These are phyloP conservation scores for Sericinus montela DNA, from an alignment of 2,888 invertebrate genomes.

Conservation along the genomic window DNA sequence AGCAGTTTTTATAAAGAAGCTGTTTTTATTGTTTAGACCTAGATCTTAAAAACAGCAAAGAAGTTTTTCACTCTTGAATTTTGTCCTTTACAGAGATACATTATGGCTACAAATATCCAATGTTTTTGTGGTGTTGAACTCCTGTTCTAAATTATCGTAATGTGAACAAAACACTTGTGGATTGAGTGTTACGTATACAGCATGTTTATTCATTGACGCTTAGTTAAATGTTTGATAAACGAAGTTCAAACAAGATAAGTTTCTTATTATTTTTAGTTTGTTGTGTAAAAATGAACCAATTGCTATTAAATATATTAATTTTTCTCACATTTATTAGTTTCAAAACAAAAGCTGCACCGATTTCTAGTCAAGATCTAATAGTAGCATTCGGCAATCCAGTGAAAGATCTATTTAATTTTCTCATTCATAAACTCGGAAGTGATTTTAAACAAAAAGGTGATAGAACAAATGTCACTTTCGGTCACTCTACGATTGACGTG, in stretches of 20 bases:
- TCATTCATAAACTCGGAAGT: conserved; percentile 15
- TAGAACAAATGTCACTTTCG: conserved; percentile 19
- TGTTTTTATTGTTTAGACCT: no score
- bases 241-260: conserved; percentile 1
- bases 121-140: no score
- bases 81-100: no score
- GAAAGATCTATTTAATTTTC: conserved; percentile 43
- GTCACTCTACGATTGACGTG: conserved; percentile 51
- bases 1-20: no score
- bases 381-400: conserved; percentile 61
- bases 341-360: conserved; percentile 37
- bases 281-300: conserved; percentile 53
- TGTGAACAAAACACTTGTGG: conserved; percentile 11
- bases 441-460: conserved; percentile 10
- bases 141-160: neutral
- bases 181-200: conserved; percentile 13
- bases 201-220: conserved; percentile 20
- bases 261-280: conserved; percentile 19
- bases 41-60: no score
- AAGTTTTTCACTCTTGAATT: no score
- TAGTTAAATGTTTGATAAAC: conserved; percentile 18
- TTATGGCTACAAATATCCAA: no score
- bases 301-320: conserved; percentile 38
- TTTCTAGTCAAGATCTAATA: conserved; percentile 41
- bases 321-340: conserved; percentile 39